Conservation (phyloP, 1,140 invertebrate genomes). For the Carposina sasakii region DNA sequence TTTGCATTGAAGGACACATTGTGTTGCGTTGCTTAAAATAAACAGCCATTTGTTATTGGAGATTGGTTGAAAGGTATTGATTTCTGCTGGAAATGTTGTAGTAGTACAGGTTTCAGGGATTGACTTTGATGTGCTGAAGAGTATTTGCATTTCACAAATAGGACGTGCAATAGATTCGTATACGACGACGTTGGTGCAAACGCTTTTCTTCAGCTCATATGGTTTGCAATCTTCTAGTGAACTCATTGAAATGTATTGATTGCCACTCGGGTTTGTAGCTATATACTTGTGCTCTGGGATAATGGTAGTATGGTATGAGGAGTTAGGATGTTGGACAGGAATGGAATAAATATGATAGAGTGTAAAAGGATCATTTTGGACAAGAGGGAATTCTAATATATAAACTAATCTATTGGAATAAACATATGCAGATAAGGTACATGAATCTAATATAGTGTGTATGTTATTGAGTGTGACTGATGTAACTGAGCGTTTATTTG, state of each 20-base stretch:
- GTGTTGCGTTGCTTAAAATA: conserved; percentile 16
- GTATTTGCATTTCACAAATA: conserved; percentile 23
- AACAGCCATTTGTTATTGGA: conserved; percentile 28
- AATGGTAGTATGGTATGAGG: conserved; percentile 24
- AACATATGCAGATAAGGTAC: conserved; percentile 20
- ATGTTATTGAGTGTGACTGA: conserved; percentile 20
- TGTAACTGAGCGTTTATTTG: conserved; percentile 17
- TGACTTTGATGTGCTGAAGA: conserved; percentile 11
- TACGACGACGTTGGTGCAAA: conserved; percentile 18
- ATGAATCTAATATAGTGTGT: conserved; percentile 26
- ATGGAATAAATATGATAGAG: conserved; percentile 28
- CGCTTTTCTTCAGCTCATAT: conserved; percentile 13
- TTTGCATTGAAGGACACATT: conserved; percentile 19
- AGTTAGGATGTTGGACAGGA: conserved; percentile 27
- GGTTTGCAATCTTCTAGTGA: conserved; percentile 24
- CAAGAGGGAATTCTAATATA: conserved; percentile 27
- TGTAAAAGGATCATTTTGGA: conserved; percentile 18
- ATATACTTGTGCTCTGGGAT: conserved; percentile 29
- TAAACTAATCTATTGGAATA: conserved; percentile 29
- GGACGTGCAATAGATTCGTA: conserved; percentile 24
- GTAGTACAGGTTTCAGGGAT: conserved; percentile 19
- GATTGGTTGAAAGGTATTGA: conserved; percentile 23
- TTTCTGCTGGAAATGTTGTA: conserved; percentile 24
- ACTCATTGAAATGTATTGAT: conserved; percentile 26
- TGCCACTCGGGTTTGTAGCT: conserved; percentile 21